These are phyloP conservation scores for Lycocorax pyrrhopterus DNA, from an alignment of 2,113 vertebrate genomes.

Conservation along the genomic window DNA sequence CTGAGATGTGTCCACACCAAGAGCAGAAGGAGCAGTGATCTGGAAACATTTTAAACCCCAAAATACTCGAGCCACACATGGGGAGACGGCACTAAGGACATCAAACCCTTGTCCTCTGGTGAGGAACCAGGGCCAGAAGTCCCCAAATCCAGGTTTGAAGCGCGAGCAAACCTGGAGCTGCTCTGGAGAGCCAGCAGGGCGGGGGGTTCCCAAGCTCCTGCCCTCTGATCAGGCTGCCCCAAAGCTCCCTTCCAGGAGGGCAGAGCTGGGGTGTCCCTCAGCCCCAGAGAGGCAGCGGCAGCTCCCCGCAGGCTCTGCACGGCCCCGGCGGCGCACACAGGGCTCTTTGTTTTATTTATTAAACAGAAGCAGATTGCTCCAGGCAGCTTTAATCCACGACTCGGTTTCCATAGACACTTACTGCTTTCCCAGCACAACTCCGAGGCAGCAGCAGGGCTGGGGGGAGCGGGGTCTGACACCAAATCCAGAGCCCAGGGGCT, in stretches of 20 bases:
- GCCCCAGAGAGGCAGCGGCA: neutral
- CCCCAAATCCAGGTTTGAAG: neutral
- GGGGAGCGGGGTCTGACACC: neutral
- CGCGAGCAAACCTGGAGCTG: neutral
- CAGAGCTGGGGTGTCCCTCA: neutral
- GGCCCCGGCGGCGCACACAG: neutral
- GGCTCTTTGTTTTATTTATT: conserved; percentile 30
- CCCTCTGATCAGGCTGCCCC: neutral
- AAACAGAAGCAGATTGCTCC: neutral
- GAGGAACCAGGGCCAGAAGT: neutral
- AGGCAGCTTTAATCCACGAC: conserved; percentile 21
- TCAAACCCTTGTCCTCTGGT: rapidly evolving
- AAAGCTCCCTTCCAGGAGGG: neutral
- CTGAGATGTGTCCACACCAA: neutral
- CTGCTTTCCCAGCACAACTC: neutral
- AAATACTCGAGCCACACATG: rapidly evolving
- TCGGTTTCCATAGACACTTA: conserved; percentile 39
- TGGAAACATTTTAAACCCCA: neutral
- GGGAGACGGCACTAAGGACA: rapidly evolving
- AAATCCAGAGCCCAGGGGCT: neutral
- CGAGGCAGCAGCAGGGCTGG: neutral
- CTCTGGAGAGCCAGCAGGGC: neutral
- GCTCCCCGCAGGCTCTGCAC: neutral
- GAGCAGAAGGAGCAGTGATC: neutral
- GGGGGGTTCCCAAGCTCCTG: neutral